Conservation (phyloP, 2,113 vertebrate species). For the Caracal caracal region DNA sequence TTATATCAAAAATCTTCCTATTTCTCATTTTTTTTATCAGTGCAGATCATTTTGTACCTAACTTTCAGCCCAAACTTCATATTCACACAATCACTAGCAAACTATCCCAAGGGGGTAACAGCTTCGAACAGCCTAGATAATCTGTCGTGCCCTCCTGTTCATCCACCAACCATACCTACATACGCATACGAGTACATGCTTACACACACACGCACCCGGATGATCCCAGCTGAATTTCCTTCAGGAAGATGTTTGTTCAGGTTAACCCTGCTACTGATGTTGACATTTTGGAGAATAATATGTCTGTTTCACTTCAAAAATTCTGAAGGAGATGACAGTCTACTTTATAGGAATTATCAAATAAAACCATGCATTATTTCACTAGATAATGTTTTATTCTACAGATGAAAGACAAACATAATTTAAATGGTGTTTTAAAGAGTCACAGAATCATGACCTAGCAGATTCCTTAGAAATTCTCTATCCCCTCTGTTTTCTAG, state of each 20-base stretch:
- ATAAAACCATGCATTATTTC: not conserved
- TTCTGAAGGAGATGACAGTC: slow-evolving; percentile 3
- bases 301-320: not conserved
- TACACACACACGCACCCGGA: not conserved
- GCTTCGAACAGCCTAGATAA: not conserved
- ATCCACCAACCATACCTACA: fast-evolving
- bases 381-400: slow-evolving; percentile 13
- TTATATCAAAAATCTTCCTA: not conserved
- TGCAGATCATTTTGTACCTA: not conserved
- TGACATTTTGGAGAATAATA: slow-evolving; percentile 1
- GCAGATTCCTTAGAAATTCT: not conserved
- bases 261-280: not conserved
- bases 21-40: slow-evolving; percentile 52
- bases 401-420: not conserved
- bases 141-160: fast-evolving
- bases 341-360: slow-evolving; percentile 33
- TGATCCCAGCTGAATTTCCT: not conserved
- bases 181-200: not conserved
- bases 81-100: not conserved
- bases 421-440: slow-evolving; percentile 4
- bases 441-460: not conserved
- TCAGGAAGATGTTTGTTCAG: not conserved
- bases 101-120: not conserved
- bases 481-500: not conserved
- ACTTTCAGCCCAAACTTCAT: not conserved